These are phyloP conservation scores for Orthonyx spaldingii DNA, from an alignment of 2,113 vertebrate species.

Conservation along the genomic window DNA sequence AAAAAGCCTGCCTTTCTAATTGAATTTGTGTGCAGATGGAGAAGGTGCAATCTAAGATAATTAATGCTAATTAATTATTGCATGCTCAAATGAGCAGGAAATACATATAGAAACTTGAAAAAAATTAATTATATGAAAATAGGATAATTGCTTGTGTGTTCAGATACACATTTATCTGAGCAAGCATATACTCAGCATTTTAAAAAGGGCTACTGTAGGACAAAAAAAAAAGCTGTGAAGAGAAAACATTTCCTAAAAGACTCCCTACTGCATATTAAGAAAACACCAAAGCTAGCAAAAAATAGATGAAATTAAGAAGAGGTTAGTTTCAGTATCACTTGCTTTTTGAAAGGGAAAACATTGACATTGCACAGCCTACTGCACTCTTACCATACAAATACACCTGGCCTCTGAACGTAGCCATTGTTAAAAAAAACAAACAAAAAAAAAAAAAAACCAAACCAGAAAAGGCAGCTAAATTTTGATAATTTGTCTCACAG, in stretches of 20 bases:
- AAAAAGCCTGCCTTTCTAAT: slow-evolving; percentile 59
- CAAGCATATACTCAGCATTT: slow-evolving; percentile 36
- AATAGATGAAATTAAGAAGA: slow-evolving; percentile 22
- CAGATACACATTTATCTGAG: slow-evolving; percentile 60
- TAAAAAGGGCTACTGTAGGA: slow-evolving; percentile 32
- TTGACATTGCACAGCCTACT: not conserved
- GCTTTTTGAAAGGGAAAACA: slow-evolving; percentile 3
- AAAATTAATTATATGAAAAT: slow-evolving; percentile 73
- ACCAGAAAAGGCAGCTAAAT: not conserved
- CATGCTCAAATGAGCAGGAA: slow-evolving; percentile 75
- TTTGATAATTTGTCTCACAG: not conserved
- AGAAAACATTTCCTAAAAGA: slow-evolving; percentile 34
- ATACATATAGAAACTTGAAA: slow-evolving; percentile 62
- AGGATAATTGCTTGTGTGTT: slow-evolving; percentile 66
- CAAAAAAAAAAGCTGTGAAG: slow-evolving; percentile 20
- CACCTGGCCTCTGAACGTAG: not conserved
- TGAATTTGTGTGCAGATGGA: slow-evolving; percentile 44
- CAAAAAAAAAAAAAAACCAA: too few species aligned
- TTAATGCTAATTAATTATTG: slow-evolving; percentile 78
- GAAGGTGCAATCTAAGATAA: slow-evolving; percentile 72
- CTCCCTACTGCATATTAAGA: not conserved
- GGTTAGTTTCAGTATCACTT: slow-evolving; percentile 10
- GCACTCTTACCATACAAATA: not conserved
- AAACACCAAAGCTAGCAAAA: not conserved
- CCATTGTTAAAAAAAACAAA: not conserved